These are phyloP conservation scores for Anas platyrhynchos DNA, from an alignment of 2,113 vertebrate species.

Conservation along the genomic window DNA sequence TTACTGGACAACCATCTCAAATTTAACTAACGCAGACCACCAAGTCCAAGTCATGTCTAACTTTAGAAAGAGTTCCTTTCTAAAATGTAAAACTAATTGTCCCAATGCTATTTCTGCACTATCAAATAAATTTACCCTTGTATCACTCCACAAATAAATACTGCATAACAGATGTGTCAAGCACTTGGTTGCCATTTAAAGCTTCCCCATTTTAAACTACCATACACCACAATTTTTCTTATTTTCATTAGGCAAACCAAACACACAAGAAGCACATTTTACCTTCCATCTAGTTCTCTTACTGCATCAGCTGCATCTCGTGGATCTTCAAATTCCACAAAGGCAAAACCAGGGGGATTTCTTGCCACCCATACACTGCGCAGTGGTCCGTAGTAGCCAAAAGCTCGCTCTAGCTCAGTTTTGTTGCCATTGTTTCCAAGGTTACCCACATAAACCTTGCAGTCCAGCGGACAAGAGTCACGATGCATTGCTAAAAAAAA, in stretches of 20 bases:
- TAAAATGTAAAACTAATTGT: background rate
- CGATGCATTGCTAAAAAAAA: constrained; percentile 83
- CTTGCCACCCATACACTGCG: constrained; percentile 97
- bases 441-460: constrained; percentile 98
- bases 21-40: background rate
- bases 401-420: constrained; percentile 93
- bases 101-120: no score
- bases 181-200: background rate
- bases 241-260: background rate
- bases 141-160: accelerated
- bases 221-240: no score
- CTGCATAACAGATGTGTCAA: accelerated
- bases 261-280: background rate
- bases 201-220: background rate
- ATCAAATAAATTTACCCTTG: accelerated
- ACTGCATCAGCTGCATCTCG: constrained; percentile 97
- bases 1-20: background rate
- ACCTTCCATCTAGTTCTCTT: constrained; percentile 98
- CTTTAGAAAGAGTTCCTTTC: background rate
- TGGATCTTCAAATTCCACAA: constrained; percentile 97
- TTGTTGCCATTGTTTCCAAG: constrained; percentile 98
- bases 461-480: constrained; percentile 95
- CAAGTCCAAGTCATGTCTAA: background rate
- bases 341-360: constrained; percentile 97
- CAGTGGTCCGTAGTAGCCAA: constrained; percentile 96